Evolutionary conservation across 2,888 invertebrate species (phyloP), one percentile per base, ranked within the genome.

Genomic region (Mactromeris polynyma): DNA sequence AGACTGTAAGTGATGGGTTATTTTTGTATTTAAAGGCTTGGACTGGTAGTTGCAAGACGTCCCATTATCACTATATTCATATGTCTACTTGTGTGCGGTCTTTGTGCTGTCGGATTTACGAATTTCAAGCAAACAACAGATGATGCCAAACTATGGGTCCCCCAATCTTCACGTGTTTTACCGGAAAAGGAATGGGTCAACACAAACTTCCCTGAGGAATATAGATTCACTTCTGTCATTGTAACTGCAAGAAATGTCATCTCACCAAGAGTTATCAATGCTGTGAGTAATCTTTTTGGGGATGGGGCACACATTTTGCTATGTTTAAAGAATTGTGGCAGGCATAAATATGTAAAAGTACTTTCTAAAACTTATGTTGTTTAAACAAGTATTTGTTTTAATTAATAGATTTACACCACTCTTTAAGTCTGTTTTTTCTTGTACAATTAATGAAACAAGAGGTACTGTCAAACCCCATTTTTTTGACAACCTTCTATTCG

Each of bases 61-160:
- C 95, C 95, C 0, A 73, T 92, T n/a, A 58, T 94, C 19, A 94
- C 94, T 9, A 94, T 95, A 42, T 46, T 93, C 11, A 77, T 93
- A 36, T 90, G 91, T 31, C 58, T 95, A 7, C 54, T 92, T 1
- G 88, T 94, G 21, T 95, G 95, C 90, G 94, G 94, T 3, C 86
- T 94, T 3, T 95, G 94, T 91, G 94, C 94, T 1, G 87, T 95
- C n/a, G 95, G 95, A n/a, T 88, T 95, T 89, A 91, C 91, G 36
- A 93, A 94, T 9, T 94, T 95, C 77, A 81, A 93, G 33, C 94
- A 94, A 81, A 94, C 94, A 3, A 89, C 90, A 0, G 94, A 91
- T n/a, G 94, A 94, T 87, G 95, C 94, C 31, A 94, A 95, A 58
- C 90, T 95, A 4, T 95, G 95, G 95, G 95, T 95, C 21, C 95